phyloP scores from a whole-genome alignment of 2,113 vertebrate species.

The rabbit (Oryctolagus cuniculus) region DNA sequence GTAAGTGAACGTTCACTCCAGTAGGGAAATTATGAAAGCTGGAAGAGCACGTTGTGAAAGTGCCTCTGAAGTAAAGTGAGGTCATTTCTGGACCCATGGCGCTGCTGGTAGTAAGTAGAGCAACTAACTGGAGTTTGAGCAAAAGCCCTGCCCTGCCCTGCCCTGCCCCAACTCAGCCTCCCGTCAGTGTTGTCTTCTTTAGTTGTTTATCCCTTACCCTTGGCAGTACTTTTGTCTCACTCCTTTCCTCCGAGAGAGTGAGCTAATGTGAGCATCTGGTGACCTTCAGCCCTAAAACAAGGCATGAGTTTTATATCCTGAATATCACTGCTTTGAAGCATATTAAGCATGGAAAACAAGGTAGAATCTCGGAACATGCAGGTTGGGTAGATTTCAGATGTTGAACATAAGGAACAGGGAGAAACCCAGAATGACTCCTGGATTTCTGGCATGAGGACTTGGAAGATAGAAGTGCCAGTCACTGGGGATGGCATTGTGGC shows the following conservation, averaged over 20 bases:
- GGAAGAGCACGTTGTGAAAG: background rate
- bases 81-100: background rate
- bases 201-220: background rate
- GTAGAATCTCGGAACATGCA: fast-evolving
- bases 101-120: background rate
- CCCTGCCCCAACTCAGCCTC: background rate
- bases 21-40: background rate
- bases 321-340: background rate
- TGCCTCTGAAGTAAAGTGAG: too few relatives aligned
- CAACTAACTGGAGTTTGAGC: background rate
- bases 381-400: background rate
- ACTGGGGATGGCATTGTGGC: too few relatives aligned
- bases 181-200: background rate
- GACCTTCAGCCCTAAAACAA: background rate
- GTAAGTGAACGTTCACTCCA: background rate
- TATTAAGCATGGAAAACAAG: background rate
- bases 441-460: background rate
- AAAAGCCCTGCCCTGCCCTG: background rate
- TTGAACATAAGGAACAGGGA: fast-evolving
- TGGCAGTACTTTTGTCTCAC: background rate
- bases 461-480: background rate
- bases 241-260: background rate
- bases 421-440: background rate
- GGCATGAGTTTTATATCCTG: background rate
- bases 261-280: background rate